Percentiles rank a stretch among this genome's conserved stretches.
phyloP scores from a whole-genome alignment of 2,888 invertebrate genomes.

The Calliphora vomitoria region DNA sequence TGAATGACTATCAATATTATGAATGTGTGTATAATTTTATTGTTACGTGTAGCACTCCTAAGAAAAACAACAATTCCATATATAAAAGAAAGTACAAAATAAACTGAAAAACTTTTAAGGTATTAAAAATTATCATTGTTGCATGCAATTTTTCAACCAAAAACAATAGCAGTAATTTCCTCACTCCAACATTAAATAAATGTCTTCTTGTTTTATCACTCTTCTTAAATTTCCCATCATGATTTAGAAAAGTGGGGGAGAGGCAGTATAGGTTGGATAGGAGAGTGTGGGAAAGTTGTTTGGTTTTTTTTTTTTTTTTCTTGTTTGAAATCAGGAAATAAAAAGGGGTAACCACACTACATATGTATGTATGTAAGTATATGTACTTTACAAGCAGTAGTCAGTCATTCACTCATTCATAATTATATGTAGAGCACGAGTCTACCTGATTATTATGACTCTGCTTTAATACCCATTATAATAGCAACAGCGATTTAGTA shows the following conservation, averaged over 20 bases:
- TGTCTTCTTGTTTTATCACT: neutral
- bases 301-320: neutral
- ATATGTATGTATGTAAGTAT: too few relatives aligned
- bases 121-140: conserved; percentile 41
- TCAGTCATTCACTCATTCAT: conserved; percentile 3
- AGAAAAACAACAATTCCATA: neutral
- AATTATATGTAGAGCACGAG: conserved; percentile 56
- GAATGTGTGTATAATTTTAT: too few relatives aligned
- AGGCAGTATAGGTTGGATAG: neutral
- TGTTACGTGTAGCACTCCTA: too few relatives aligned
- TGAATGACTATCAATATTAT: too few relatives aligned
- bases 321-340: neutral
- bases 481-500: conserved; percentile 39
- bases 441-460: conserved; percentile 65
- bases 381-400: neutral
- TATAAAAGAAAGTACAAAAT: too few relatives aligned
- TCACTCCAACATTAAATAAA: conserved; percentile 4
- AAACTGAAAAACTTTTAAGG: neutral
- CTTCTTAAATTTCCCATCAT: neutral
- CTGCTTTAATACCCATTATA: conserved; percentile 55
- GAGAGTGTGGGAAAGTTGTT: conserved; percentile 41
- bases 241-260: neutral
- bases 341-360: conserved; percentile 23
- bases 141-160: conserved; percentile 25
- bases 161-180: neutral